Percentiles rank a stretch among this genome's conserved stretches.
phyloP scores from a whole-genome alignment of 2,888 invertebrate species.

The Diabrotica balteata region DNA sequence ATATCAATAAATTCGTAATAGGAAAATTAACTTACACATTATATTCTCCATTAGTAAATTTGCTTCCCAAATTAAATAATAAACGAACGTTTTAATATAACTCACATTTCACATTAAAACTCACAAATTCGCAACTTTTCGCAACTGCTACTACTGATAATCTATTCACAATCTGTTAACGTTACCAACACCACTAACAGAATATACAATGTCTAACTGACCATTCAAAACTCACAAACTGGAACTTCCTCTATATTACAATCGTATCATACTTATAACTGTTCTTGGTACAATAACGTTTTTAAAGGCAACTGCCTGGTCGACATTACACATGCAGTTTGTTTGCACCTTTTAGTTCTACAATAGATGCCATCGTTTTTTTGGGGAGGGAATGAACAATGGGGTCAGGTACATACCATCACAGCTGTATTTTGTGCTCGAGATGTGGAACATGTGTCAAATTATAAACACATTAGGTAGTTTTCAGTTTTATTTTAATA shows the following conservation, averaged over 20 bases:
- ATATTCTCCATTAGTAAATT: too few species aligned
- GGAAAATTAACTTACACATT: too few species aligned
- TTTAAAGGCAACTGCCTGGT: slow-evolving; percentile 5
- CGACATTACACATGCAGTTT: slow-evolving; percentile 14
- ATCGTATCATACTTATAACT: slow-evolving; percentile 12
- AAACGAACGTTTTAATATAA: too few species aligned
- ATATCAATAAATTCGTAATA: too few species aligned
- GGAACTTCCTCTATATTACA: slow-evolving; percentile 11
- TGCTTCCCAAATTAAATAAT: too few species aligned
- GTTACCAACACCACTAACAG: too few species aligned
- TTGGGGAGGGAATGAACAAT: slow-evolving; percentile 5
- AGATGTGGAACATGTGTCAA: neutral
- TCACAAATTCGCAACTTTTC: neutral
- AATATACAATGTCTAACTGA: neutral
- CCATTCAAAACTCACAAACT: slow-evolving; percentile 3
- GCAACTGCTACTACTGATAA: neutral
- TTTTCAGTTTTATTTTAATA: too few species aligned
- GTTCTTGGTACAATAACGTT: slow-evolving; percentile 12
- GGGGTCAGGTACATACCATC: slow-evolving; percentile 1
- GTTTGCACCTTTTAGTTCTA: slow-evolving; percentile 2
- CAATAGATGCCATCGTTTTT: neutral
- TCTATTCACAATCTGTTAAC: neutral
- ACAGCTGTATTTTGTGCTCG: slow-evolving; percentile 3
- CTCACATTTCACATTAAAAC: neutral
- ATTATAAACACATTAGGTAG: slow-evolving; percentile 3